A percentile compares a stretch with the other conserved stretches of the same genome.
These are phyloP conservation scores for Daphoenositta chrysoptera DNA, from an alignment of 2,113 vertebrate species.

Conservation along the genomic window DNA sequence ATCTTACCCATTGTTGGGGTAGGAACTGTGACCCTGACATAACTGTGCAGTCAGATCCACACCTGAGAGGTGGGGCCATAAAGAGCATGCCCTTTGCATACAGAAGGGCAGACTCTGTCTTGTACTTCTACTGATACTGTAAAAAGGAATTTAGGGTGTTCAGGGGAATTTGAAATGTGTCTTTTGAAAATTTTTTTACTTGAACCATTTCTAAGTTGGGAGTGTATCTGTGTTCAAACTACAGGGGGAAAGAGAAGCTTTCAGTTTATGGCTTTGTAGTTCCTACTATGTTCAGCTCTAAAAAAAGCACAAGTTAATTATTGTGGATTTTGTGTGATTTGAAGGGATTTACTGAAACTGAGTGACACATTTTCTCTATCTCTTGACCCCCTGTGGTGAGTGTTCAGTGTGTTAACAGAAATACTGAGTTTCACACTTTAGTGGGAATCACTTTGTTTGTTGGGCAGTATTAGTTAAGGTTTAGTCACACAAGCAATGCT, in stretches of 20 bases:
- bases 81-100: not conserved
- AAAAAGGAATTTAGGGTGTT: not conserved
- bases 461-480: not conserved
- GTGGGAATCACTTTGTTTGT: not conserved
- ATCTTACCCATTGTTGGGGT: not conserved
- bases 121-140: not conserved
- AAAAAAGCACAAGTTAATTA: not conserved
- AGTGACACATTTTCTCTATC: not conserved
- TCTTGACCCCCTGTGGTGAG: not conserved
- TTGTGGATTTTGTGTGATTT: constrained; percentile 6
- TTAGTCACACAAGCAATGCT: not conserved
- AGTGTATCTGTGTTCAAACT: not conserved
- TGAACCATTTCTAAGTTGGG: not conserved
- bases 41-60: not conserved
- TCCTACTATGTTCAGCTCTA: not conserved
- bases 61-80: not conserved
- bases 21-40: not conserved
- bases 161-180: not conserved
- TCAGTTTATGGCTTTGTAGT: not conserved
- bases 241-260: not conserved
- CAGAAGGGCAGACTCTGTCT: not conserved
- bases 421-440: not conserved
- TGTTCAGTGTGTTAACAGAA: not conserved
- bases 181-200: not conserved
- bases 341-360: constrained; percentile 8